These are phyloP conservation scores for Psittacula derbiana DNA, from an alignment of 2,797 vertebrate genomes.

Conservation along the genomic window DNA sequence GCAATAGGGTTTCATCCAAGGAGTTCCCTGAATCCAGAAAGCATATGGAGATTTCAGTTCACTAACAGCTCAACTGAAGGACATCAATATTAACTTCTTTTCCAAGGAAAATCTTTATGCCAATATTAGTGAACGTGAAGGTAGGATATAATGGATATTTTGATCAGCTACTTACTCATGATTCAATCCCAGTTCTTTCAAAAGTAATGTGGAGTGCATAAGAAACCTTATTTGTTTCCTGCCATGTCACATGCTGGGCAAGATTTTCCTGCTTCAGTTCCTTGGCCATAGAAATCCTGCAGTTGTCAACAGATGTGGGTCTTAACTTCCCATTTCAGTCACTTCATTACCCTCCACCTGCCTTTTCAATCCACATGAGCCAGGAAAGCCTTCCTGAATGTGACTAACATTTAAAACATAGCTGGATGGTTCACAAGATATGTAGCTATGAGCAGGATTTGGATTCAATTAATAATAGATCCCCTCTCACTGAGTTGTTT, in stretches of 20 bases:
- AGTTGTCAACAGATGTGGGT: not conserved
- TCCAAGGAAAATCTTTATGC: not conserved
- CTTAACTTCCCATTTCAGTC: not conserved
- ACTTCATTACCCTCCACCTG: not conserved
- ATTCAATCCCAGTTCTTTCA: not conserved
- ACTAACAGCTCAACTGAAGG: not conserved
- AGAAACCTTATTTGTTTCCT: not conserved
- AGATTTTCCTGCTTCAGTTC: not conserved
- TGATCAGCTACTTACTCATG: not conserved
- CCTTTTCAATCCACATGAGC: not conserved
- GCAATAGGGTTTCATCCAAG: not conserved
- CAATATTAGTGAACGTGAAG: not conserved
- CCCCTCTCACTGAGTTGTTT: not conserved
- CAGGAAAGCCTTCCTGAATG: not conserved
- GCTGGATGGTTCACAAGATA: not conserved
- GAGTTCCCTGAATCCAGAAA: not conserved
- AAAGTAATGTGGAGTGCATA: not conserved
- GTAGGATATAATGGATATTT: not conserved
- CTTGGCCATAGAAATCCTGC: not conserved
- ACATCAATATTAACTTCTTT: not conserved
- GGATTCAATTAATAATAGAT: not conserved
- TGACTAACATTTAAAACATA: not conserved
- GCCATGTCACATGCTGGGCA: not conserved
- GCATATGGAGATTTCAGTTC: not conserved
- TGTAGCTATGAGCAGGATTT: not conserved